Conservation (phyloP, 2,888 invertebrate genomes). For the Alviniconcha strummeri region DNA sequence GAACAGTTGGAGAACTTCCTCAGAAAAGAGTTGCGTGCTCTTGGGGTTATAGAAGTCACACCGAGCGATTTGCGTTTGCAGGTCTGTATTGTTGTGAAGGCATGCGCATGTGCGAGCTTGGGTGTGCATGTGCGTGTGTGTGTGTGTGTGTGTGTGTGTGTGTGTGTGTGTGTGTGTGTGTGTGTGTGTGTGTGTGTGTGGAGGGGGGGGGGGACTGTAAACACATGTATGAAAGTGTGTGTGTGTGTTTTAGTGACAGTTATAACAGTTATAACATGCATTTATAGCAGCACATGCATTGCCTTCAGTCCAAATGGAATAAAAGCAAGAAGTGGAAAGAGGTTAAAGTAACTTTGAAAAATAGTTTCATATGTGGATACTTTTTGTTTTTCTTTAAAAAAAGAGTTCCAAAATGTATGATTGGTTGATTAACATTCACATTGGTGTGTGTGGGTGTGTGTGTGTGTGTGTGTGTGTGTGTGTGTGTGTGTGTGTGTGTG, state of each 20-base stretch:
- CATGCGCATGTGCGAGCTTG: not conserved
- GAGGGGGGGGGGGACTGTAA: no score
- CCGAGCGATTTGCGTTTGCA: conserved; percentile 71
- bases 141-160: conserved; percentile 16
- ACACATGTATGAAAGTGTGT: not conserved
- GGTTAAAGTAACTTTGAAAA: no score
- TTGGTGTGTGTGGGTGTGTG: not conserved
- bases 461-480: not conserved
- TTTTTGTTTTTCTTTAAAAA: not conserved
- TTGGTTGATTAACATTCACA: not conserved
- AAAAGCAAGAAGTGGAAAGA: no score
- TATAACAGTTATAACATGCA: no score
- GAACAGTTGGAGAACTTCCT: conserved; percentile 71
- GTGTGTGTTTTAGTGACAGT: not conserved
- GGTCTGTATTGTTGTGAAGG: conserved; percentile 48
- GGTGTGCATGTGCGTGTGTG: not conserved
- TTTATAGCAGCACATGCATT: no score
- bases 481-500: conserved; percentile 1
- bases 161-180: conserved; percentile 18
- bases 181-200: conserved; percentile 2
- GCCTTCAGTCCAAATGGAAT: no score
- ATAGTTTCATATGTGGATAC: not conserved
- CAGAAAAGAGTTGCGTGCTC: conserved; percentile 68
- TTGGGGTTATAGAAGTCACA: conserved; percentile 66
- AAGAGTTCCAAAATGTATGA: not conserved